These are phyloP conservation scores for Meteorus cinctellus DNA, from an alignment of 2,888 invertebrate species.

Conservation along the genomic window DNA sequence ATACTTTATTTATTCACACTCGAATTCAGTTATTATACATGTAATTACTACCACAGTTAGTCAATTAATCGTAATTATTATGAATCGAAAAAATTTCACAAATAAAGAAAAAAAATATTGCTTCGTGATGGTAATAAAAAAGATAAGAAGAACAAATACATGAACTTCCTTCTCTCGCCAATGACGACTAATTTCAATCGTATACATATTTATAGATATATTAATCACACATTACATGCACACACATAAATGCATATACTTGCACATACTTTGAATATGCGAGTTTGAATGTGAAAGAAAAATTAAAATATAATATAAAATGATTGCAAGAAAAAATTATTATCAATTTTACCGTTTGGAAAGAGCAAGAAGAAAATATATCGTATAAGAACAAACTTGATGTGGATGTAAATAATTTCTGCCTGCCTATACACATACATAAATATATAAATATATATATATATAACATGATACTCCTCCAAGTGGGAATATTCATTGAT, in stretches of 20 bases:
- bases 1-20: constrained; percentile 56
- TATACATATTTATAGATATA: not conserved
- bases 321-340: not conserved
- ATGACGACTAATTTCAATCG: constrained; percentile 6
- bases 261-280: not conserved
- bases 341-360: not conserved
- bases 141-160: not conserved
- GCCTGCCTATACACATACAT: not conserved
- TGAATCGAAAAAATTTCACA: not conserved
- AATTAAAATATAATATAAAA: not conserved
- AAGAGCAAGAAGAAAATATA: not conserved
- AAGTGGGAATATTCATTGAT: constrained; percentile 30
- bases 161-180: not conserved
- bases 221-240: constrained; percentile 5
- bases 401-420: not conserved
- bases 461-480: constrained; percentile 5
- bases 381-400: not conserved
- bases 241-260: constrained; percentile 6
- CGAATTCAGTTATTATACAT: constrained; percentile 15
- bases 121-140: not conserved
- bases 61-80: constrained; percentile 12
- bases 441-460: constrained; percentile 14
- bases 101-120: not conserved
- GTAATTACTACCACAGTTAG: constrained; percentile 21
- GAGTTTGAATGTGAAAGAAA: not conserved